Conservation (phyloP, 1,140 invertebrate species). For the Drosophila ananassae region DNA sequence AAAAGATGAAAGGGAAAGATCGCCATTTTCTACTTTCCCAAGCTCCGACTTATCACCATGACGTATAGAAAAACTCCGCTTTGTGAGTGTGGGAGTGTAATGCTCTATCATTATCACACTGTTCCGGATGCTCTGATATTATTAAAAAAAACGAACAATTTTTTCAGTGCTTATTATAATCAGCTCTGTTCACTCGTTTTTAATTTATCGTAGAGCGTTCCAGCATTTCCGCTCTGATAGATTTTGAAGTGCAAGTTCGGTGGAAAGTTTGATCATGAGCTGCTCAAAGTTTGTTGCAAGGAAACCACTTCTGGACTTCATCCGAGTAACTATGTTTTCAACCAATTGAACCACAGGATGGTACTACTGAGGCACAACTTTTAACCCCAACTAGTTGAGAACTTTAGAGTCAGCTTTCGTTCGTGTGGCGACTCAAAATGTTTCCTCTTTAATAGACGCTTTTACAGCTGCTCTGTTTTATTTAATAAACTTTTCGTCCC, state of each 20-base stretch:
- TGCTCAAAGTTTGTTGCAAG: slow-evolving; percentile 12
- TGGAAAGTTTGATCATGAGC: slow-evolving; percentile 28
- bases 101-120: not conserved
- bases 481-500: slow-evolving; percentile 3
- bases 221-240: slow-evolving; percentile 9
- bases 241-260: slow-evolving; percentile 15
- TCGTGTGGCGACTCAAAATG: slow-evolving; percentile 14
- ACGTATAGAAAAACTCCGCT: not conserved
- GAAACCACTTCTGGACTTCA: slow-evolving; percentile 18
- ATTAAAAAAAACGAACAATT: not conserved
- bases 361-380: slow-evolving; percentile 9
- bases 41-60: not conserved
- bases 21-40: not conserved
- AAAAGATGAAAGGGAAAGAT: not conserved
- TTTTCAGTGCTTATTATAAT: slow-evolving; percentile 3
- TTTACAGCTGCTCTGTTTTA: slow-evolving; percentile 6
- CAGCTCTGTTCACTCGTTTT: not conserved
- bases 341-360: slow-evolving; percentile 17
- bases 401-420: slow-evolving; percentile 22
- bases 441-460: slow-evolving; percentile 10
- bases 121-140: not conserved
- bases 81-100: not conserved
- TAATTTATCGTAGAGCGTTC: not conserved
- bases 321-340: slow-evolving; percentile 19
- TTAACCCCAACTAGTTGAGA: slow-evolving; percentile 17